Evolutionary conservation across 1,140 invertebrate genomes (phyloP).

Genomic region (Drosophila biarmipes): DNA sequence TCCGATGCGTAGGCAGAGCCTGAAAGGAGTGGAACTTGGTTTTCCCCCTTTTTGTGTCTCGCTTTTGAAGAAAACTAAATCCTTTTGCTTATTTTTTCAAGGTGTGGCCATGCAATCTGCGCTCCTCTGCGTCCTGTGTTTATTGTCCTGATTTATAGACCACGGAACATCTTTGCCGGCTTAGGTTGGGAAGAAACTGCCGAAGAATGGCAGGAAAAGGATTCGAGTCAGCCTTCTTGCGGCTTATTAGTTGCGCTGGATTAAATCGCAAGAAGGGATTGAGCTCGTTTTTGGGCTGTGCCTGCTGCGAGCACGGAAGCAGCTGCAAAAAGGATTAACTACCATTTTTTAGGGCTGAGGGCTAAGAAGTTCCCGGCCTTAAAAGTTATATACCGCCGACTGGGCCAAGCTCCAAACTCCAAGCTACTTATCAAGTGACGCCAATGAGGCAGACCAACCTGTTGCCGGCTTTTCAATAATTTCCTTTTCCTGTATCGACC

Average conservation of each 20-base stretch:
- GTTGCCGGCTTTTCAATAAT: slow-evolving; percentile 70
- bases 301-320: slow-evolving; percentile 59
- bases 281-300: slow-evolving; percentile 12
- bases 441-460: slow-evolving; percentile 51
- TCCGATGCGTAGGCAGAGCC: slow-evolving; percentile 67
- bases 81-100: slow-evolving; percentile 83
- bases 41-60: slow-evolving; percentile 34
- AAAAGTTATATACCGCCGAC: neutral
- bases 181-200: slow-evolving; percentile 27
- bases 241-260: slow-evolving; percentile 79
- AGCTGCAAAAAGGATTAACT: slow-evolving; percentile 53
- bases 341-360: slow-evolving; percentile 6
- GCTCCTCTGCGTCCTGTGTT: slow-evolving; percentile 28
- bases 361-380: neutral
- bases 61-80: slow-evolving; percentile 62
- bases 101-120: slow-evolving; percentile 72
- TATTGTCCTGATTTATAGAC: slow-evolving; percentile 70
- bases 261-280: slow-evolving; percentile 67
- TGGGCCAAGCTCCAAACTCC: slow-evolving; percentile 10
- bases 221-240: slow-evolving; percentile 69
- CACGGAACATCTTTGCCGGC: slow-evolving; percentile 53
- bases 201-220: slow-evolving; percentile 54
- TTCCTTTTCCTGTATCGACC: slow-evolving; percentile 64
- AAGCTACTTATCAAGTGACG: slow-evolving; percentile 35
- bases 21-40: slow-evolving; percentile 61